Conservation (phyloP, 1,140 invertebrate species). For the Dendrolimus kikuchii region DNA sequence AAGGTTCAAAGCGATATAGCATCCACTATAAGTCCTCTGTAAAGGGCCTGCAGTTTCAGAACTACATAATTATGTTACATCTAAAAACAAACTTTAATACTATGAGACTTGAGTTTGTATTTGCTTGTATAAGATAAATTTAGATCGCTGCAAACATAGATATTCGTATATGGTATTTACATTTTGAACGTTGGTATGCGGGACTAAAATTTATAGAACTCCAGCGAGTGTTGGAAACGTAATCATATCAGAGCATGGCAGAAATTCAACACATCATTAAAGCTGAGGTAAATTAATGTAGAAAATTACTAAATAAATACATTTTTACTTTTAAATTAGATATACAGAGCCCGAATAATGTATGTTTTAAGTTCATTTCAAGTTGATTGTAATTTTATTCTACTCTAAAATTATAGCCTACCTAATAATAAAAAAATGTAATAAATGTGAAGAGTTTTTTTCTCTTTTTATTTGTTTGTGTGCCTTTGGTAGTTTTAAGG, state of each 20-base stretch:
- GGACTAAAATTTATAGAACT: slow-evolving; percentile 23
- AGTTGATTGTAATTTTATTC: no score
- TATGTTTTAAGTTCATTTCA: no score
- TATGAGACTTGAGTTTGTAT: slow-evolving; percentile 11
- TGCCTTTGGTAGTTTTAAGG: no score
- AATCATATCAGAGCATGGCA: slow-evolving; percentile 15
- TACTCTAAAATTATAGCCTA: no score
- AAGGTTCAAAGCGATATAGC: slow-evolving; percentile 22
- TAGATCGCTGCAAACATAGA: slow-evolving; percentile 22
- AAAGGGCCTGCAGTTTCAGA: neutral
- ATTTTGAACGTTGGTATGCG: slow-evolving; percentile 22
- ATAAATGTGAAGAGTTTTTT: no score
- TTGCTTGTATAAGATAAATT: slow-evolving; percentile 14
- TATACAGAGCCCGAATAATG: no score
- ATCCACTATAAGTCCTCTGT: slow-evolving; percentile 9
- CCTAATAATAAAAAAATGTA: no score
- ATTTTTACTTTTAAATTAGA: no score
- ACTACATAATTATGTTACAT: slow-evolving; percentile 4
- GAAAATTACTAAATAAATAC: no score
- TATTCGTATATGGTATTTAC: slow-evolving; percentile 19
- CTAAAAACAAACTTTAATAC: slow-evolving; percentile 28
- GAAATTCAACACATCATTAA: neutral
- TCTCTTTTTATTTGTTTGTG: no score
- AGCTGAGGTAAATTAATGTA: no score
- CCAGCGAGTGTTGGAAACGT: slow-evolving; percentile 25